Evolutionary conservation across 2,888 invertebrate genomes (phyloP).

Genomic region (Therioaphis trifolii): DNA sequence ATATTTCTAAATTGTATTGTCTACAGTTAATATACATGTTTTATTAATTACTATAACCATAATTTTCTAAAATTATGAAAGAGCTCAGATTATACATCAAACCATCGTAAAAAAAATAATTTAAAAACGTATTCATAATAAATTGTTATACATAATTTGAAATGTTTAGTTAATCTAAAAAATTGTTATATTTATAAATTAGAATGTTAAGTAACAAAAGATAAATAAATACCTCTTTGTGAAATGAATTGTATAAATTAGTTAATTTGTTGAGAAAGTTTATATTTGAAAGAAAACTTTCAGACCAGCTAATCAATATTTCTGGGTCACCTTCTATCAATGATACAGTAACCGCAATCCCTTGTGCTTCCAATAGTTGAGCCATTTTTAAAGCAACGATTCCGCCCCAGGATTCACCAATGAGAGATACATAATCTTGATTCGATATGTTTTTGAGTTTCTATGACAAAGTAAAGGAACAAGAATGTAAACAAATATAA

Average conservation of each 20-base stretch:
- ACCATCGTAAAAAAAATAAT: background rate
- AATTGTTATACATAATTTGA: too few relatives aligned
- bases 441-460: background rate
- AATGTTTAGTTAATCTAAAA: too few relatives aligned
- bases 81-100: too few relatives aligned
- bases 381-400: constrained; percentile 74
- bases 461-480: background rate
- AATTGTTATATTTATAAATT: too few relatives aligned
- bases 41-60: background rate
- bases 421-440: too few relatives aligned
- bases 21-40: background rate
- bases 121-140: background rate
- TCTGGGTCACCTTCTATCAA: constrained; percentile 62
- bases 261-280: background rate
- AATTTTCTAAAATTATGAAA: background rate
- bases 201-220: background rate
- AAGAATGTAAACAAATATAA: background rate
- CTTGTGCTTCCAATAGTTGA: constrained; percentile 68
- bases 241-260: background rate
- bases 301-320: constrained; percentile 2
- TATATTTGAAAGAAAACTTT: background rate
- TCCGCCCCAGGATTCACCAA: constrained; percentile 75
- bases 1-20: too few relatives aligned
- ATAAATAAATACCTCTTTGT: background rate
- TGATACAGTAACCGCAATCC: constrained; percentile 51